A percentile compares a stretch with the other conserved stretches of the same genome.
Evolutionary conservation across 2,888 invertebrate genomes (phyloP).

Genomic region (Nineta flava): DNA sequence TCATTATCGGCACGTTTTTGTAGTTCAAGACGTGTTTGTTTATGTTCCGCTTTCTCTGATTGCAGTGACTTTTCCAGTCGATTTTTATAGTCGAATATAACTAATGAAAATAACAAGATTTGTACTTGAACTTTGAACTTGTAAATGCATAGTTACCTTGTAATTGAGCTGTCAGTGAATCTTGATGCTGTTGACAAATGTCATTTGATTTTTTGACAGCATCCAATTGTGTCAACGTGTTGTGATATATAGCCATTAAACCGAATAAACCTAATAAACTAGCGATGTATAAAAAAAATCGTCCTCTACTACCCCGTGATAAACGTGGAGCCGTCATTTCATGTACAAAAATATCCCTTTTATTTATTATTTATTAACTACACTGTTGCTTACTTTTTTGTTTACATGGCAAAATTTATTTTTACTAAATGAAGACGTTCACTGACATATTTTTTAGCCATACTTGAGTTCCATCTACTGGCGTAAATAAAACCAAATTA

Average conservation of each 20-base stretch:
- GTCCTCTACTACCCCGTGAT: slow-evolving; percentile 39
- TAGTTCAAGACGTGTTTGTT: slow-evolving; percentile 31
- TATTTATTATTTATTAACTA: not conserved
- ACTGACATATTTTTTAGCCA: not conserved
- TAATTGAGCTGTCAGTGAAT: slow-evolving; percentile 37
- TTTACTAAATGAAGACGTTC: not conserved
- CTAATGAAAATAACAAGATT: slow-evolving; percentile 22
- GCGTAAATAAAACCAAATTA: too few relatives aligned
- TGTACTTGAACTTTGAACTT: not conserved
- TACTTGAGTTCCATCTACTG: too few relatives aligned
- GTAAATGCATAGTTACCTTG: slow-evolving; percentile 29
- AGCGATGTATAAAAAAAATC: slow-evolving; percentile 36
- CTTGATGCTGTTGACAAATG: slow-evolving; percentile 39
- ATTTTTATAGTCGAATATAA: slow-evolving; percentile 39
- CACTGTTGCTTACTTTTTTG: not conserved
- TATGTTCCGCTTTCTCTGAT: slow-evolving; percentile 35
- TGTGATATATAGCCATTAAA: slow-evolving; percentile 40
- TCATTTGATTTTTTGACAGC: slow-evolving; percentile 33
- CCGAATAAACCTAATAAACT: slow-evolving; percentile 32
- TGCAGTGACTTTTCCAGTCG: slow-evolving; percentile 38
- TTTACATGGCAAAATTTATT: not conserved
- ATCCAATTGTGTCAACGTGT: slow-evolving; percentile 37
- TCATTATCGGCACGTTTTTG: slow-evolving; percentile 32
- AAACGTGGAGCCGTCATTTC: slow-evolving; percentile 36
- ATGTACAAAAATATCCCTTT: slow-evolving; percentile 9